Evolutionary conservation across 2,888 invertebrate genomes (phyloP), one percentile per base, ranked within the genome.

Genomic region (Villa cingulata): DNA sequence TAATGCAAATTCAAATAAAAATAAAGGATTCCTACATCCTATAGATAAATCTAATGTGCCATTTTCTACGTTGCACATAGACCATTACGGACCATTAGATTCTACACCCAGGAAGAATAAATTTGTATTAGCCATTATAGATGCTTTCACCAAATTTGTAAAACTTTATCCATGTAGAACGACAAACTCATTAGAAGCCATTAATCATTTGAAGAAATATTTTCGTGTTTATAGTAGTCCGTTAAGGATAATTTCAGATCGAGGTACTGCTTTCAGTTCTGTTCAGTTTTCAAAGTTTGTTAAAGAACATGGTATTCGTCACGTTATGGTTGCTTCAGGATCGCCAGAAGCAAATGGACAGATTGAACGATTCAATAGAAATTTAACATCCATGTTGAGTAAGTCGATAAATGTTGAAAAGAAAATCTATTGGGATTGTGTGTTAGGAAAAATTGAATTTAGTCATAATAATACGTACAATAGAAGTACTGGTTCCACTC

Each of bases 181-280:
- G 3, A 51, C 48, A 15, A 39, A 37, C 16, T 43, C 50, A 18
- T 40, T 27, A 18, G 46, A 48, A 38, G 47, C 45, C 3, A 41
- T 46, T 15, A 29, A 12, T 46, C 36, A 37, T 27, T 16, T 50
- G 23, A 18, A 37, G 15, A 45, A 49, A 5, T 51, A 48, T 38
- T 48, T 46, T 20, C n/a, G 10, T 15, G 23, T 12, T 12, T 46
- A 48, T 16, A 46, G 38, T 40, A 48, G 37, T 37, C 48, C 48
- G 14, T 37, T 29, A 27, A 41, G 42, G n/a, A 41, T 49, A 16
- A 43, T 51, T 34, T 41, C 20, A 12, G 41, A 41, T n/a, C 23
- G 62, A 32, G 66, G 66, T n/a, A 58, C 61, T 16, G 57, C 59
- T 14, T 69, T 65, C 46, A 68, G 65, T 0, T 59, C 62, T 3